A percentile compares a stretch with the other conserved stretches of the same genome.
Evolutionary conservation across 2,797 vertebrate species (phyloP).

Genomic region (Rhinophrynus dorsalis): DNA sequence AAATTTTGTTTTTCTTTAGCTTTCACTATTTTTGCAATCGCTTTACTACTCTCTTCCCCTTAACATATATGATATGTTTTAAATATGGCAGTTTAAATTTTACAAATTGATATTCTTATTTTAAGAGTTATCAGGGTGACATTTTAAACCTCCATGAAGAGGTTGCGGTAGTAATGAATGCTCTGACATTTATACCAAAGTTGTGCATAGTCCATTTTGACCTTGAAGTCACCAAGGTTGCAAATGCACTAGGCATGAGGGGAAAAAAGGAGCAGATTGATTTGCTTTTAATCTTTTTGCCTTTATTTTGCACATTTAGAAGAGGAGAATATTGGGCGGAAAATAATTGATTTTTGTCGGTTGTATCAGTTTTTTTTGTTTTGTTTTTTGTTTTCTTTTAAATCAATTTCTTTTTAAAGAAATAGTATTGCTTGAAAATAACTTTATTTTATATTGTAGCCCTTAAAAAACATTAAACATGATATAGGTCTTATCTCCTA

Average conservation of each 20-base stretch:
- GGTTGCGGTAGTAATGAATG: conserved; percentile 64
- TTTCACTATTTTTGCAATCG: conserved; percentile 58
- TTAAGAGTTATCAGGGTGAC: conserved; percentile 67
- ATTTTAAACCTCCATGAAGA: conserved; percentile 65
- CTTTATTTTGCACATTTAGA: conserved; percentile 92
- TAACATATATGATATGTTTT: conserved; percentile 68
- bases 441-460: no score
- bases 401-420: no score
- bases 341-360: conserved; percentile 9
- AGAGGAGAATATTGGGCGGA: conserved; percentile 68
- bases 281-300: conserved; percentile 77
- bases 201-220: conserved; percentile 75
- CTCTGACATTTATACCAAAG: conserved; percentile 85
- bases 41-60: conserved; percentile 68
- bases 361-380: neutral
- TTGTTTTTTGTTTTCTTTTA: neutral
- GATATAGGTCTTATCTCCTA: no score
- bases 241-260: conserved; percentile 82
- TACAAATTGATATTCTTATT: conserved; percentile 67
- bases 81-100: conserved; percentile 63
- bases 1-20: conserved; percentile 55
- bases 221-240: conserved; percentile 70
- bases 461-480: no score
- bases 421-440: no score
- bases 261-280: conserved; percentile 67